Evolutionary conservation across 2,797 vertebrate genomes (phyloP).

Genomic region (Coilia nasus): DNA sequence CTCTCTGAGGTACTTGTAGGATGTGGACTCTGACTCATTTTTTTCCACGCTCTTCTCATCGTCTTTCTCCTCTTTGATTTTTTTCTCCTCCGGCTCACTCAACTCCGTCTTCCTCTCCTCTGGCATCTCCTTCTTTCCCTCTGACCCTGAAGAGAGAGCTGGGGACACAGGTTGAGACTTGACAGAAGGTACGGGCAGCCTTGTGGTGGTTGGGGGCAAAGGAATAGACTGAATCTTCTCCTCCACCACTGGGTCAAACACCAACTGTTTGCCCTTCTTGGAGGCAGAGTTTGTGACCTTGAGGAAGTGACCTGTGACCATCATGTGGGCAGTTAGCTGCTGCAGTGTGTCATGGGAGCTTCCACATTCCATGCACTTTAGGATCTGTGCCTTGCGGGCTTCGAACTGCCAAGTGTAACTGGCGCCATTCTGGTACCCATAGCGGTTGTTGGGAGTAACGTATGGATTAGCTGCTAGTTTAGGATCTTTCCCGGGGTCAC

Average conservation of each 20-base stretch:
- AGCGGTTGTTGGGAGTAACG: conserved; percentile 96
- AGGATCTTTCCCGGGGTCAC: conserved; percentile 90
- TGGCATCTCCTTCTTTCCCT: conserved; percentile 79
- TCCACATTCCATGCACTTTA: conserved; percentile 99
- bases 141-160: conserved; percentile 66
- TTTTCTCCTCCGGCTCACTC: conserved; percentile 79
- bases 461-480: conserved; percentile 91
- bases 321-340: conserved; percentile 98
- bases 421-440: conserved; percentile 98
- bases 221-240: conserved; percentile 98
- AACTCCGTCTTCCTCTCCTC: conserved; percentile 72
- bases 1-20: conserved; percentile 94
- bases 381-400: conserved; percentile 96
- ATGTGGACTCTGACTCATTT: conserved; percentile 71
- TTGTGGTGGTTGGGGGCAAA: conserved; percentile 89
- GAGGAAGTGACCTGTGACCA: conserved; percentile 97
- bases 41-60: conserved; percentile 77
- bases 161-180: conserved; percentile 89
- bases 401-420: conserved; percentile 99
- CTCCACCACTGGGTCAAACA: conserved; percentile 90
- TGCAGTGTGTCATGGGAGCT: conserved; percentile 98
- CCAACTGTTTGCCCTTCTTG: conserved; percentile 96
- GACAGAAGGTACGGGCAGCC: conserved; percentile 81
- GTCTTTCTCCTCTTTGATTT: conserved; percentile 93
- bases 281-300: conserved; percentile 98